These are phyloP conservation scores for Coelopa pilipes DNA, from an alignment of 2,888 invertebrate genomes.

Conservation along the genomic window DNA sequence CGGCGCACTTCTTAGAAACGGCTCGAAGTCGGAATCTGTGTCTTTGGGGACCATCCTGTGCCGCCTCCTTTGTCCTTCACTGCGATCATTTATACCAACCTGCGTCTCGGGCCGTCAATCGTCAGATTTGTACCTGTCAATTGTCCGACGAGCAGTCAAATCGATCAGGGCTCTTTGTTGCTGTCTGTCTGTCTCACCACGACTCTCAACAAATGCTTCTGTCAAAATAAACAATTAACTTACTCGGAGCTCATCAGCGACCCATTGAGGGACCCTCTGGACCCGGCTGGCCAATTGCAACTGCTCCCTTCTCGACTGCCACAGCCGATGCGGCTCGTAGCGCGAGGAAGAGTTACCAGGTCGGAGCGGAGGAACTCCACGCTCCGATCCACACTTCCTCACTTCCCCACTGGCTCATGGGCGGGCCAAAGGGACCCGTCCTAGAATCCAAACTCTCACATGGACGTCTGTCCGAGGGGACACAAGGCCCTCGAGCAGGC, in stretches of 20 bases:
- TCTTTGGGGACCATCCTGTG: background rate
- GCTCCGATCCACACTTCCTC: no score
- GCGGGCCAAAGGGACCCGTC: background rate
- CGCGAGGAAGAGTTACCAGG: no score
- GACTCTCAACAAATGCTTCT: conserved; percentile 45
- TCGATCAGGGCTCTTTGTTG: conserved; percentile 26
- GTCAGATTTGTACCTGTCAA: conserved; percentile 46
- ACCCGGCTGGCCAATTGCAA: no score
- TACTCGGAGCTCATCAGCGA: conserved; percentile 60
- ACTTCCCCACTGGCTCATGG: background rate
- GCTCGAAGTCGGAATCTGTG: background rate
- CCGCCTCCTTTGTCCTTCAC: background rate
- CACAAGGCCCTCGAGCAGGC: no score
- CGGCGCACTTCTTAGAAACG: background rate
- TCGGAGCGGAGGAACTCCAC: no score
- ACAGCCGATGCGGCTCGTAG: no score
- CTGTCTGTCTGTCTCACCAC: conserved; percentile 25
- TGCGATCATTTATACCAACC: background rate
- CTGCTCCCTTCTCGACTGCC: no score
- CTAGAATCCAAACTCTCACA: background rate
- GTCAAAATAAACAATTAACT: conserved; percentile 60
- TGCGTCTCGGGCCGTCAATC: background rate
- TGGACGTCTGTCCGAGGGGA: background rate
- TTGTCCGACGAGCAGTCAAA: conserved; percentile 43
- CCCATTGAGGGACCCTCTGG: conserved; percentile 56